These are phyloP conservation scores for Teleopsis dalmanni DNA, from an alignment of 1,140 invertebrate species.

Conservation along the genomic window DNA sequence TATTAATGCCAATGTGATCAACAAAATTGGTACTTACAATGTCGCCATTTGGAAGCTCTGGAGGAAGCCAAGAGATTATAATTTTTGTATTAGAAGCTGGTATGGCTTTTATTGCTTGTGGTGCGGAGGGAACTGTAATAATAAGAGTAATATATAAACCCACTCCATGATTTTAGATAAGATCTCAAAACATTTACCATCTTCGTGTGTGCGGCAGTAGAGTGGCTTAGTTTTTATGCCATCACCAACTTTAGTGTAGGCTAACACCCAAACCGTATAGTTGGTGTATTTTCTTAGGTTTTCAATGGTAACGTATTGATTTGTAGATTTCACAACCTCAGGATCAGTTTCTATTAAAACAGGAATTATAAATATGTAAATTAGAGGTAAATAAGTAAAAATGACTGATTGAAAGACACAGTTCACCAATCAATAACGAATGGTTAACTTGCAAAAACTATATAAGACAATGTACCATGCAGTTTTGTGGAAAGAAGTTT, in stretches of 20 bases:
- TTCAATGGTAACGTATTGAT: constrained; percentile 44
- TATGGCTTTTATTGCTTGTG: constrained; percentile 80
- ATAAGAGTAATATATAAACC: not conserved
- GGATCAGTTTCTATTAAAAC: constrained; percentile 37
- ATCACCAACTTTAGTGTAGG: constrained; percentile 81
- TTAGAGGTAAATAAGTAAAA: too few relatives aligned
- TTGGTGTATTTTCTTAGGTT: constrained; percentile 73
- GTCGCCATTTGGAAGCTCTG: constrained; percentile 64
- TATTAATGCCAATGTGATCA: not conserved
- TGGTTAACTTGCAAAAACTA: too few relatives aligned
- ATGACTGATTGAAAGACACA: too few relatives aligned
- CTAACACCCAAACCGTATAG: constrained; percentile 83
- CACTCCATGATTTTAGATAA: not conserved
- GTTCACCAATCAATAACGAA: too few relatives aligned
- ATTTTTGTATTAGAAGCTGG: constrained; percentile 75
- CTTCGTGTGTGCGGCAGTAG: constrained; percentile 84
- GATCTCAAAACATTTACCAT: constrained; percentile 55
- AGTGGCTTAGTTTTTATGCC: constrained; percentile 74
- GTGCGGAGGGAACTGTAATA: constrained; percentile 68
- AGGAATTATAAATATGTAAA: too few relatives aligned
- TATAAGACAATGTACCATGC: too few relatives aligned
- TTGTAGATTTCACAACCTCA: constrained; percentile 43
- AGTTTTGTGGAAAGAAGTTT: too few relatives aligned
- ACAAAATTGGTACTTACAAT: constrained; percentile 46
- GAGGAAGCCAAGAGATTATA: constrained; percentile 79